phyloP scores from a whole-genome alignment of 1,140 invertebrate species.

The Holcopasites calliopsidis region DNA sequence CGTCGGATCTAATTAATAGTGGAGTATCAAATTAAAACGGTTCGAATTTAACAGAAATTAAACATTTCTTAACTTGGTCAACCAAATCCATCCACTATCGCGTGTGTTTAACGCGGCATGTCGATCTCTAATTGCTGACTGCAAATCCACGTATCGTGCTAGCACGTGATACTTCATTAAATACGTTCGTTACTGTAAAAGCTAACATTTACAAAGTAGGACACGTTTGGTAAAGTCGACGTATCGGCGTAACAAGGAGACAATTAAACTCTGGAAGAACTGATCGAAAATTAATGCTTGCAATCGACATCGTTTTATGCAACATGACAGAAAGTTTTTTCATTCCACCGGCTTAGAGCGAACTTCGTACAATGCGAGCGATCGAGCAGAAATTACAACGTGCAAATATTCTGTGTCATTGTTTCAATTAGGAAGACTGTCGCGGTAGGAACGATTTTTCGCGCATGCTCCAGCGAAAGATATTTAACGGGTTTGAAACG shows the following conservation, averaged over 20 bases:
- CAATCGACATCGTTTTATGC: background rate
- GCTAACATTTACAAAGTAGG: background rate
- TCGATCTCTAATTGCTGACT: conserved; percentile 10
- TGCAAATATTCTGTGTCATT: background rate
- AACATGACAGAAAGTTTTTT: background rate
- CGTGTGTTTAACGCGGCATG: background rate
- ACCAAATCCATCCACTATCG: too few species aligned
- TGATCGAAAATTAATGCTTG: background rate
- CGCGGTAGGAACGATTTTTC: background rate
- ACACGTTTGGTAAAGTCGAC: background rate
- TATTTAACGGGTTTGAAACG: background rate
- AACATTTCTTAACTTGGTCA: too few species aligned
- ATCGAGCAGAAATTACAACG: background rate
- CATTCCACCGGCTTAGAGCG: background rate
- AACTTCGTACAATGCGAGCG: background rate
- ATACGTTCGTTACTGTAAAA: background rate
- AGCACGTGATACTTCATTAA: background rate
- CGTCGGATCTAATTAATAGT: too few species aligned
- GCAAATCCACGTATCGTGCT: background rate
- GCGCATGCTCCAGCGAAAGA: background rate
- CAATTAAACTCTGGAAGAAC: background rate
- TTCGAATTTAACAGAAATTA: too few species aligned
- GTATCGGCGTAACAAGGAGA: background rate
- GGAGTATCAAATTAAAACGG: too few species aligned
- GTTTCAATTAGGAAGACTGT: background rate